Evolutionary conservation across 1,140 invertebrate species (phyloP), one percentile per base, ranked within the genome.

Genomic region (Drosophila jambulina): DNA sequence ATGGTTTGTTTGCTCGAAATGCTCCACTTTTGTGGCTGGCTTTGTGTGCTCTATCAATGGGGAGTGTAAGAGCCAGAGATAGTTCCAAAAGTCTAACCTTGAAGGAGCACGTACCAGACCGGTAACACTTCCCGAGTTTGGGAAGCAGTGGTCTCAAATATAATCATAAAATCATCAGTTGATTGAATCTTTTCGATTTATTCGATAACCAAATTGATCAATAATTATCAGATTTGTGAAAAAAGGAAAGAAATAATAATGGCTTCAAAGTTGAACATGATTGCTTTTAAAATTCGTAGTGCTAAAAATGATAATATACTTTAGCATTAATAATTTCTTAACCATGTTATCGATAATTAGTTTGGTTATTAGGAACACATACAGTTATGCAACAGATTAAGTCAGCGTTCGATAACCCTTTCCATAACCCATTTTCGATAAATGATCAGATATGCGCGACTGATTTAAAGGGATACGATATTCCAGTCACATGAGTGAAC

Each of bases 21-120:
- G 67, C 36, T 60, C 70, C n/a, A 72, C 43, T 72, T 72, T 51
- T 15, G 27, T 68, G 17, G 25, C 19, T 68, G 46, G 10, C 25
- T 53, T 27, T 49, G 32, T 27, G 25, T 29, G 60, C 45, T 38
- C 45, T n/a, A 36, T 42, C 21, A 36, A 34, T 9, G 40, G 40
- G 57, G 40, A 17, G 63, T 62, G 63, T 25, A 17, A 1, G 17
- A 27, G 32, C 13, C 40, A 68, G 36, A 70, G 46, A 67, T 69
- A 69, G 27, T 46, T 21, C 17, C 7, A 32, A 25, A 49, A 12
- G 12, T 32, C n/a, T n/a, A 25, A 51, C 23, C 60, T 23, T 42
- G 48, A 7, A 29, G 42, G 32, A 34, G 46, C 67, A 53, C 62
- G 46, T 69, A 69, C 19, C n/a, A 23, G 36, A 34, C 12, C 25